Conservation (phyloP, 1,140 invertebrate genomes). For the Archivesica marissinica region DNA sequence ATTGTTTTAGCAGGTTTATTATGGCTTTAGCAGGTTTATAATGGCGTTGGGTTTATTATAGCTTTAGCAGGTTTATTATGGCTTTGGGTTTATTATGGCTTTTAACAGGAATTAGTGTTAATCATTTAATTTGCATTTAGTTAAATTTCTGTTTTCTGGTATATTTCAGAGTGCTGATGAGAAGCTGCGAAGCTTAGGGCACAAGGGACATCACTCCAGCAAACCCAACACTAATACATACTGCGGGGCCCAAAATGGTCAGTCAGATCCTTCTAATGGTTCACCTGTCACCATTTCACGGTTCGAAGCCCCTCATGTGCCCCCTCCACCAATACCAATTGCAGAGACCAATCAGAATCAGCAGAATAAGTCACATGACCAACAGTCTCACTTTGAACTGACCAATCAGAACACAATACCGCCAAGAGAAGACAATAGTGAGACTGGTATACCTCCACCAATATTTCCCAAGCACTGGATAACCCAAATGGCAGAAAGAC, state of each 20-base stretch:
- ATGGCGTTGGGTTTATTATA: no score
- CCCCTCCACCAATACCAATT: constrained; percentile 49
- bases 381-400: neutral
- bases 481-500: constrained; percentile 71
- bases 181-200: constrained; percentile 76
- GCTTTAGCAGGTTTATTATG: no score
- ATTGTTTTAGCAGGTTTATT: no score
- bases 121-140: no score
- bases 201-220: constrained; percentile 60
- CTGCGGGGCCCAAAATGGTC: constrained; percentile 12
- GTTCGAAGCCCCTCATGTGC: constrained; percentile 43
- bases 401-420: constrained; percentile 30
- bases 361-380: constrained; percentile 37
- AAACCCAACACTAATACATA: constrained; percentile 49
- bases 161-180: constrained; percentile 80
- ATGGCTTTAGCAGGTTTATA: no score
- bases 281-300: constrained; percentile 9
- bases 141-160: constrained; percentile 19
- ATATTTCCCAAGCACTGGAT: constrained; percentile 40
- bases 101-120: no score
- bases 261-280: neutral
- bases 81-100: no score
- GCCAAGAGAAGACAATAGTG: neutral
- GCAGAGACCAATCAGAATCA: constrained; percentile 15
- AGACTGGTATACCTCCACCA: constrained; percentile 21